Percentiles rank a stretch among this genome's conserved stretches.
Evolutionary conservation across 2,113 vertebrate genomes (phyloP).

Genomic region (Cololabis saira): DNA sequence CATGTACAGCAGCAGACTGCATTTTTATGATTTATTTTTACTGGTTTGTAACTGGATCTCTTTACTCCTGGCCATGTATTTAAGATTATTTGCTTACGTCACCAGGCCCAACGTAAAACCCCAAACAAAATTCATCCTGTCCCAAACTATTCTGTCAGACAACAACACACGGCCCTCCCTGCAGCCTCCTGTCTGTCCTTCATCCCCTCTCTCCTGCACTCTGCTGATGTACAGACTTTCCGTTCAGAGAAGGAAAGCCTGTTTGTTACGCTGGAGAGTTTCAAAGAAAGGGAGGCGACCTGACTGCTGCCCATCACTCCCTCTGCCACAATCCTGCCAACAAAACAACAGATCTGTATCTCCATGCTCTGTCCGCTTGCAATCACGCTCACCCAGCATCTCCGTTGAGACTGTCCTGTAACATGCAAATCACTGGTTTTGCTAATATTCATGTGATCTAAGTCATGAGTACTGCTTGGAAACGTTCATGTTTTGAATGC

Average conservation of each 20-base stretch:
- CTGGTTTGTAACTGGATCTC: too few species aligned
- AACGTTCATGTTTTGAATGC: not conserved
- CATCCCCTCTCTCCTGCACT: slow-evolving; percentile 69
- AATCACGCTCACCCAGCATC: slow-evolving; percentile 17
- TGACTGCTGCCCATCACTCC: slow-evolving; percentile 53
- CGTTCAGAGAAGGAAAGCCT: slow-evolving; percentile 82
- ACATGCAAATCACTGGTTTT: slow-evolving; percentile 29
- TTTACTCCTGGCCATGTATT: too few species aligned
- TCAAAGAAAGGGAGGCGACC: slow-evolving; percentile 74
- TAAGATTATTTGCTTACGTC: too few species aligned
- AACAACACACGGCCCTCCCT: slow-evolving; percentile 48
- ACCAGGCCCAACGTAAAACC: slow-evolving; percentile 1
- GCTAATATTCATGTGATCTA: slow-evolving; percentile 7
- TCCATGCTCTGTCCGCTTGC: slow-evolving; percentile 42
- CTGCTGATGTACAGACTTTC: slow-evolving; percentile 83
- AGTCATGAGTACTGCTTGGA: slow-evolving; percentile 3
- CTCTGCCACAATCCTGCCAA: slow-evolving; percentile 54
- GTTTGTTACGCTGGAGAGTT: slow-evolving; percentile 83
- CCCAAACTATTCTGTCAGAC: slow-evolving; percentile 59
- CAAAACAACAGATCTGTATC: slow-evolving; percentile 79
- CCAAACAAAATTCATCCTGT: slow-evolving; percentile 25
- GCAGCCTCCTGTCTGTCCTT: slow-evolving; percentile 52
- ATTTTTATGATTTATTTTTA: too few species aligned
- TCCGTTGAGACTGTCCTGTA: slow-evolving; percentile 35
- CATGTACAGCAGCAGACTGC: too few species aligned